Percentiles rank a stretch among this genome's conserved stretches.
Evolutionary conservation across 1,140 invertebrate species (phyloP).

Genomic region (Sesamia nonagrioides): DNA sequence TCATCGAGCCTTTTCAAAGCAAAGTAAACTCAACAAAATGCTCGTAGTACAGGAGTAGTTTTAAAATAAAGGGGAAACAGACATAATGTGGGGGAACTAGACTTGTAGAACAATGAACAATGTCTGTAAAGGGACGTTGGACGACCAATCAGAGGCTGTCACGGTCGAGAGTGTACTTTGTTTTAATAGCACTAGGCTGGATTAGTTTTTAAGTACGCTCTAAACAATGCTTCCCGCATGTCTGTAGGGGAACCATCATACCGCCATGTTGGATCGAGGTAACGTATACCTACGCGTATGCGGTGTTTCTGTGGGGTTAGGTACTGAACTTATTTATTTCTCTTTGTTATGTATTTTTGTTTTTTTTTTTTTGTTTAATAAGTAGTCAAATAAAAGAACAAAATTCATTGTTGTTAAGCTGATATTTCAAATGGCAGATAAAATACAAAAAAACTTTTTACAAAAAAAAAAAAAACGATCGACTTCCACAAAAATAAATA

Average conservation of each 20-base stretch:
- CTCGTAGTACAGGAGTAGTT: conserved; percentile 29
- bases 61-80: conserved; percentile 47
- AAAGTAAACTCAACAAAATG: conserved; percentile 28
- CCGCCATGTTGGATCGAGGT: conserved; percentile 56
- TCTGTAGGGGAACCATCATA: conserved; percentile 56
- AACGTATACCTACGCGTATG: conserved; percentile 25
- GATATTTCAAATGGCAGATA: too few species aligned
- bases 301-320: not conserved
- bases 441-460: too few species aligned
- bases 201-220: conserved; percentile 81
- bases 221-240: conserved; percentile 67
- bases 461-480: too few species aligned
- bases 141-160: conserved; percentile 75
- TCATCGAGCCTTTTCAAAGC: not conserved
- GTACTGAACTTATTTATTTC: not conserved
- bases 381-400: not conserved
- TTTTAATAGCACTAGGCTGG: conserved; percentile 81
- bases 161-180: conserved; percentile 73
- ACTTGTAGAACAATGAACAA: conserved; percentile 66
- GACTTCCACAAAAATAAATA: too few species aligned
- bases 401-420: too few species aligned
- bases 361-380: not conserved
- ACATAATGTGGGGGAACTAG: conserved; percentile 61
- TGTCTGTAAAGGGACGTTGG: conserved; percentile 60
- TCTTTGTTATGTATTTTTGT: not conserved